Percentiles rank a stretch among this genome's conserved stretches.
Evolutionary conservation across 2,113 vertebrate genomes (phyloP).

Genomic region (Glareola pratincola): DNA sequence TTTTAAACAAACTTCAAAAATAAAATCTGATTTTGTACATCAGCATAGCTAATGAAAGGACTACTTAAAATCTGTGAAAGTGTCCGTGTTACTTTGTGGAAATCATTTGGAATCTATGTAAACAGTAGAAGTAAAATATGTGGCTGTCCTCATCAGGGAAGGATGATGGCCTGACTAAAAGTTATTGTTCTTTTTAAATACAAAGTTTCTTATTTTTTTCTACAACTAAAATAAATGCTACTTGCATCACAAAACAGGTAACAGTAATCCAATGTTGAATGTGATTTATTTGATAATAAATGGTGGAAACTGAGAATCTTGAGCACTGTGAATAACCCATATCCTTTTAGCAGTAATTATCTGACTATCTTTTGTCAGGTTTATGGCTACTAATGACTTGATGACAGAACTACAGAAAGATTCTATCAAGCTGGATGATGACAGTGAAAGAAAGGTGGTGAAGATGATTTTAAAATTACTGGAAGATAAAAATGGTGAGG

Average conservation of each 20-base stretch:
- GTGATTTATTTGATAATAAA: not conserved
- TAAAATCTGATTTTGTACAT: not conserved
- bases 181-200: not conserved
- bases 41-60: not conserved
- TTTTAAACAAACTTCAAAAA: not conserved
- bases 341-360: constrained; percentile 14
- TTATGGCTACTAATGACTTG: constrained; percentile 99
- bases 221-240: not conserved
- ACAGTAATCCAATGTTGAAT: not conserved
- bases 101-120: not conserved
- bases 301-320: not conserved
- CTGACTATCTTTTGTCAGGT: constrained; percentile 76
- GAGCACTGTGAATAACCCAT: not conserved
- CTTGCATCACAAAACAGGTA: not conserved
- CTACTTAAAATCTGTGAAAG: not conserved
- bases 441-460: constrained; percentile 97
- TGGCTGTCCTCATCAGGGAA: not conserved
- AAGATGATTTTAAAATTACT: constrained; percentile 98
- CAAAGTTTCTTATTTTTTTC: not conserved
- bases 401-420: constrained; percentile 99
- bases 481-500: constrained; percentile 98
- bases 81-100: not conserved
- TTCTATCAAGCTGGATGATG: constrained; percentile 98
- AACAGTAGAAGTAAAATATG: not conserved
- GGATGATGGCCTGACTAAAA: not conserved